Conservation (phyloP, 1,140 invertebrate species). For the Phocides pigmalion region DNA sequence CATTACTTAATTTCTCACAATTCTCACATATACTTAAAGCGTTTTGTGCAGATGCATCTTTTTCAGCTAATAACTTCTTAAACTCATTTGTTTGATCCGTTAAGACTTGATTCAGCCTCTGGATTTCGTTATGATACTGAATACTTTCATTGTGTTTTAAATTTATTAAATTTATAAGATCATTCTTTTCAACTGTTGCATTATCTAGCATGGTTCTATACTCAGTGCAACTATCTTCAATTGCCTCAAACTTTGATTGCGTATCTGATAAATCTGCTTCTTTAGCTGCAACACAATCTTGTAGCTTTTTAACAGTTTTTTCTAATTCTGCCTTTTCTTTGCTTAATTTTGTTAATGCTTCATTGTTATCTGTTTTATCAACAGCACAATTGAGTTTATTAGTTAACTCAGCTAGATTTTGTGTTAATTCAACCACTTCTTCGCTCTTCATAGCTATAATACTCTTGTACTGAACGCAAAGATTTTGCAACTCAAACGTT, state of each 20-base stretch:
- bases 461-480: slow-evolving; percentile 43
- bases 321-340: slow-evolving; percentile 59
- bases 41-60: slow-evolving; percentile 68
- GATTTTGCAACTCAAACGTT: slow-evolving; percentile 52
- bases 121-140: slow-evolving; percentile 92
- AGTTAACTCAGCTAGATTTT: slow-evolving; percentile 62
- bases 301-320: slow-evolving; percentile 40
- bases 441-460: slow-evolving; percentile 58
- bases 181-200: slow-evolving; percentile 86
- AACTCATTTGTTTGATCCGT: slow-evolving; percentile 78
- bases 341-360: slow-evolving; percentile 49
- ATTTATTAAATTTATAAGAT: slow-evolving; percentile 90
- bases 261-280: slow-evolving; percentile 50
- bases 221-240: slow-evolving; percentile 56
- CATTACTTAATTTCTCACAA: slow-evolving; percentile 59
- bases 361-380: slow-evolving; percentile 2
- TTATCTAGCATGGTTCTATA: slow-evolving; percentile 73
- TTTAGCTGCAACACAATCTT: slow-evolving; percentile 46
- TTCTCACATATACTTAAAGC: slow-evolving; percentile 56
- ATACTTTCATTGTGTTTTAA: slow-evolving; percentile 93
- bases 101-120: slow-evolving; percentile 87
- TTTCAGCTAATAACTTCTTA: slow-evolving; percentile 82
- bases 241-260: slow-evolving; percentile 51
- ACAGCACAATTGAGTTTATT: slow-evolving; percentile 63
- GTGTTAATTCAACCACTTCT: slow-evolving; percentile 67